Percentiles rank a stretch among this genome's conserved stretches.
phyloP scores from a whole-genome alignment of 2,888 invertebrate genomes.

The Yponomeuta malinellus region DNA sequence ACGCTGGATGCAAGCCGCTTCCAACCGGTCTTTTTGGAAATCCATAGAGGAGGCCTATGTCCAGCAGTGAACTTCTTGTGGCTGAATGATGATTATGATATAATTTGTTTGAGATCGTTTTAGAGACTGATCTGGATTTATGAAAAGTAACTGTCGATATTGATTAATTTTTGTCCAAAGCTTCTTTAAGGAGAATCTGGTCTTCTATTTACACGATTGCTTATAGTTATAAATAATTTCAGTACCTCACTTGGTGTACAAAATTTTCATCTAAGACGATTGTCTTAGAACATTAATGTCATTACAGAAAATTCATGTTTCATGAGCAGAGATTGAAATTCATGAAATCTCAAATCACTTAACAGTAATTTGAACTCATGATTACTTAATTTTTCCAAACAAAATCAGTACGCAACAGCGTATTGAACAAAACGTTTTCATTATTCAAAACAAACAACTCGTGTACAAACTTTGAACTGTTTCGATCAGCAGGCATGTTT shows the following conservation, averaged over 20 bases:
- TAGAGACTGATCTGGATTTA: neutral
- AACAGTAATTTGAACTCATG: neutral
- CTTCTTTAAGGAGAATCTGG: neutral
- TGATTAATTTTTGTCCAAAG: conserved; percentile 4
- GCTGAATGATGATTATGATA: too few species aligned
- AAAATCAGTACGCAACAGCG: neutral
- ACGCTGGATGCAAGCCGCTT: too few species aligned
- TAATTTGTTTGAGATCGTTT: too few species aligned
- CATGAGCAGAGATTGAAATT: neutral
- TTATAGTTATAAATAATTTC: neutral
- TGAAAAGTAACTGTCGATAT: conserved; percentile 5
- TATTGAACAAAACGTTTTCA: neutral
- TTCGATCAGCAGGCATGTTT: neutral
- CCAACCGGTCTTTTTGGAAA: too few species aligned
- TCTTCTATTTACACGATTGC: neutral
- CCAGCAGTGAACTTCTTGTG: too few species aligned
- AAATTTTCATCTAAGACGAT: neutral
- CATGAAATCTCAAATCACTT: neutral
- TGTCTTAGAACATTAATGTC: too few species aligned
- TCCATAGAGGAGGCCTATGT: too few species aligned
- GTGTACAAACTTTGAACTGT: neutral
- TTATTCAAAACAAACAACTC: neutral
- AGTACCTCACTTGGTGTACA: neutral
- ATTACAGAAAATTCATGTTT: neutral
- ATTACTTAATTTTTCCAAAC: neutral